Base-by-base conservation (phyloP, 2,113 vertebrate species). In the Prunella himalayana region DNA sequence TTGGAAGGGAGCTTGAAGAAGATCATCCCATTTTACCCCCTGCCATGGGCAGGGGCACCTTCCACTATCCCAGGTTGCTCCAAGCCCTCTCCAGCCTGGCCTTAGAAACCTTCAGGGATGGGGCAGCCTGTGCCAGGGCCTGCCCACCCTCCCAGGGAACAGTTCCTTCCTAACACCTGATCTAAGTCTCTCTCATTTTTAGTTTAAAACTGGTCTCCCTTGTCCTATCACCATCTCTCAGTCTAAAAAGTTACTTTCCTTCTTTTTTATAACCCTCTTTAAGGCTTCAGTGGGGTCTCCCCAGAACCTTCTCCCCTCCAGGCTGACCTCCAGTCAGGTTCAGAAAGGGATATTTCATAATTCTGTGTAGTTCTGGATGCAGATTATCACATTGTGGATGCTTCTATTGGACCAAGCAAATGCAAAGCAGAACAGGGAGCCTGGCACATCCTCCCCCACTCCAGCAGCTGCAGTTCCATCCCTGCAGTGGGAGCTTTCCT, bases 11-110 rank as follows among this genome's bases (percentile, higher is more conserved):
- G 7, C 8, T 49, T 47, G 23, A 53, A 56, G 23, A 53, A 56
- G 41, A 2, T 11, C 31, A 42, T 37, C 49, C 8, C 6, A 4
- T 37, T 3, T 13, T 22, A 41, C 1, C 6, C 15, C 47, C 22
- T 54, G 41, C 21, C 22, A 15, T 7, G 47, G 41, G 7, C 54
- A 83, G 41, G 31, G 70, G 37, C 63, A 54, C 5, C 10, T 83
- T 4, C 17, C 41, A 23, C 25, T 1, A 0, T 6, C 63, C 25
- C 63, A 49, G 18, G 15, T 0, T 37, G 56, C 49, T 63, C 25
- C 54, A 41, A 68, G 7, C 33, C 37, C 15, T 0, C 0, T 25
- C 28, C n/a, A 68, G 0, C 12, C 56, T 37, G 35, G 21, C 18
- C 71, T 20, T 16, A 64, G 56, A 0, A 63, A 24, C 31, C 70